These are phyloP conservation scores for Trichopria drosophilae DNA, from an alignment of 2,888 invertebrate species.

Conservation along the genomic window DNA sequence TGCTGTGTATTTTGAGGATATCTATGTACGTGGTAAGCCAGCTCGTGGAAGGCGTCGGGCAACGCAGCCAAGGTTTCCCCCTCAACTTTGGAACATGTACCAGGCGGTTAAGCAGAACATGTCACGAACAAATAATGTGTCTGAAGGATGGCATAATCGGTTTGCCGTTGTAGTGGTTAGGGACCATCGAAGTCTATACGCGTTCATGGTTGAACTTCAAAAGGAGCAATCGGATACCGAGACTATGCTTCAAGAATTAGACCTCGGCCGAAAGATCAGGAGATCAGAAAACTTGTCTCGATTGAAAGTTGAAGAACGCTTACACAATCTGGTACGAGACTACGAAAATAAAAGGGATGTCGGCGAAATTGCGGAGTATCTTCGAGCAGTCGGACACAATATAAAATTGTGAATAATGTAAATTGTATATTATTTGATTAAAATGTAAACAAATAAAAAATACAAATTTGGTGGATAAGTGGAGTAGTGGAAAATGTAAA, in stretches of 20 bases:
- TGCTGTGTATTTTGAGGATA: constrained; percentile 14
- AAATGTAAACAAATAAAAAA: no score
- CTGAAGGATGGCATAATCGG: constrained; percentile 13
- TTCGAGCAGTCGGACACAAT: constrained; percentile 3
- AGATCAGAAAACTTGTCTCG: neutral
- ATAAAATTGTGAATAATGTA: no score
- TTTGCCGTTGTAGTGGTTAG: neutral
- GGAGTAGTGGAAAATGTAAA: constrained; percentile 1
- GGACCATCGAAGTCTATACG: constrained; percentile 8
- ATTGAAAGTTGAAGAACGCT: neutral
- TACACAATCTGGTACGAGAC: neutral
- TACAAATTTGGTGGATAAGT: no score
- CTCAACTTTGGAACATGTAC: constrained; percentile 5
- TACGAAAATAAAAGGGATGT: neutral
- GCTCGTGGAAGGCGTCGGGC: constrained; percentile 12
- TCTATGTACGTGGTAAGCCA: constrained; percentile 10
- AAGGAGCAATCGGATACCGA: constrained; percentile 10
- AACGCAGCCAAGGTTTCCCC: constrained; percentile 3
- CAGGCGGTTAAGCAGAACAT: constrained; percentile 4
- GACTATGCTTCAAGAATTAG: neutral
- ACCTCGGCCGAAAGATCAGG: neutral
- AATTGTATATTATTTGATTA: neutral
- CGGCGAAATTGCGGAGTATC: constrained; percentile 3
- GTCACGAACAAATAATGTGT: constrained; percentile 4
- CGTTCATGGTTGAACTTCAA: neutral